Evolutionary conservation across 2,113 vertebrate species (phyloP).

Genomic region (Zapus hudsonius): DNA sequence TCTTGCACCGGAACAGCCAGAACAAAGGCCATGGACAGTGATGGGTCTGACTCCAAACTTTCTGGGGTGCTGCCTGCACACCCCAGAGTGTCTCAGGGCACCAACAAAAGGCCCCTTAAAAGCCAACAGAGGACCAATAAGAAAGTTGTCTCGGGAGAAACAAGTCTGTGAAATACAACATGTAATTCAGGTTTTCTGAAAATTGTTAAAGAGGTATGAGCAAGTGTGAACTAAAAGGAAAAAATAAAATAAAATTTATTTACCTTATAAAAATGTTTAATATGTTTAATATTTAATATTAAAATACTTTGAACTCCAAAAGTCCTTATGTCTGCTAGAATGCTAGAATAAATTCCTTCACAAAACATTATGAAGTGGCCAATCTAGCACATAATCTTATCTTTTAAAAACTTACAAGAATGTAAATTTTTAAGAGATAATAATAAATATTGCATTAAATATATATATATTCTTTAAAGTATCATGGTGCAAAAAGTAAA

Average conservation of each 20-base stretch:
- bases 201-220: not conserved
- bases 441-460: not conserved
- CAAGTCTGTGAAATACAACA: not conserved
- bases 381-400: not conserved
- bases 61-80: not conserved
- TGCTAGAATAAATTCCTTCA: not conserved
- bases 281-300: too few species aligned
- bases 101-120: not conserved
- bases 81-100: not conserved
- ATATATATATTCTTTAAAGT: too few species aligned
- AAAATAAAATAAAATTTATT: not conserved
- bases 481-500: too few species aligned
- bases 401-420: not conserved
- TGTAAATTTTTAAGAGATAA: not conserved
- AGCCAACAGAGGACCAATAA: not conserved
- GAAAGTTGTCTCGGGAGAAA: not conserved
- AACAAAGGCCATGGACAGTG: not conserved
- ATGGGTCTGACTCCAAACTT: not conserved
- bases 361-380: not conserved
- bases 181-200: slow-evolving; percentile 1
- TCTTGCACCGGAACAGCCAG: slow-evolving; percentile 31
- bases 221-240: not conserved
- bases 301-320: not conserved
- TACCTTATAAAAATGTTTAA: not conserved
- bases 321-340: slow-evolving; percentile 5